Base-by-base conservation (phyloP, 2,888 invertebrate genomes). In the Cheilosia vernalis region DNA sequence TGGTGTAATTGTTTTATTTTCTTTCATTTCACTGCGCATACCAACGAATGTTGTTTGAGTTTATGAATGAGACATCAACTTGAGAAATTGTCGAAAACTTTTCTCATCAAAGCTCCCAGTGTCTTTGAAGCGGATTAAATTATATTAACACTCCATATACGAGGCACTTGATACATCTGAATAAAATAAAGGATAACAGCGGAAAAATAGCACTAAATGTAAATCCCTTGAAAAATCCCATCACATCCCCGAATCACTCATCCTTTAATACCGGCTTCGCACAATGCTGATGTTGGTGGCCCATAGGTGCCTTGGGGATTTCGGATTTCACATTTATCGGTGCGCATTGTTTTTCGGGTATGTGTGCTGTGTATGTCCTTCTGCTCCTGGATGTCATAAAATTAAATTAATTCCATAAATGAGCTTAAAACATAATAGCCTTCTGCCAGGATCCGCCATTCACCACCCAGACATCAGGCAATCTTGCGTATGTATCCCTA, bases 351-450 rank as follows among this genome's bases (percentile, higher is more conserved):
- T 61, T 61, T 53, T 72, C 5, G 53, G 44, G 33, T 33, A 10
- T 9, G 10, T 33, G 10, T 33, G 3, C 10, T 15, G 24, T 60
- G 27, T 33, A 2, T 70, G 37, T 40, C 19, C 24, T 10, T 30
- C 15, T 15, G 19, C 13, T 33, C 37, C 9, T 27, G 51, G 40
- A 76, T 77, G 61, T 67, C 67, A 67, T 77, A 77, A 77, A 77
- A 77, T 67, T 77, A 77, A 77, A 77, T 77, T 67, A 77, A 77
- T 76, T 67, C 66, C 76, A 76, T 76, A 76, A 76, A 76, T 76
- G 66, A 77, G 76, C 76, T 77, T 77, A 77, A 67, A 77, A 53
- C 60, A 67, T 67, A 77, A 77, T 67, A 67, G 60, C 40, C 74
- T 40, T 33, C 40, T 67, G 67, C 60, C 60, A 30, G 42, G 56